These are phyloP conservation scores for Corythoichthys intestinalis DNA, from an alignment of 2,113 vertebrate species.

Conservation along the genomic window DNA sequence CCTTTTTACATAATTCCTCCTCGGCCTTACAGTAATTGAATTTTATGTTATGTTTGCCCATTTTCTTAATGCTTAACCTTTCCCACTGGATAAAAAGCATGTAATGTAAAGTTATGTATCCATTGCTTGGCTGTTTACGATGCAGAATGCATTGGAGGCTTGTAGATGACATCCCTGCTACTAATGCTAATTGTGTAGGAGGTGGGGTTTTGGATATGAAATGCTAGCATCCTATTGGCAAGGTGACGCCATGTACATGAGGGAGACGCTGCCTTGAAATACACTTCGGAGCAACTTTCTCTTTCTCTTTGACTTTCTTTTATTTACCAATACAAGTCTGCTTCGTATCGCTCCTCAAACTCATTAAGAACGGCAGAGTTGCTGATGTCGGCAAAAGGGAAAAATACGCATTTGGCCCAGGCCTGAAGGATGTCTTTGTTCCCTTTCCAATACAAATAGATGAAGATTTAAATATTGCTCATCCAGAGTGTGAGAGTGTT, in stretches of 20 bases:
- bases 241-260: constrained; percentile 45
- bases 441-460: constrained; percentile 76
- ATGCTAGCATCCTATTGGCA: constrained; percentile 39
- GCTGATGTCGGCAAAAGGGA: constrained; percentile 71
- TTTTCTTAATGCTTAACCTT: constrained; percentile 11
- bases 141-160: constrained; percentile 39
- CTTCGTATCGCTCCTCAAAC: constrained; percentile 51
- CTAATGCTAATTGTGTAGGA: constrained; percentile 46
- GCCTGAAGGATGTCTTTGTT: constrained; percentile 75
- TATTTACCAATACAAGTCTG: constrained; percentile 46
- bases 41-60: neutral
- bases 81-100: constrained; percentile 14
- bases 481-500: constrained; percentile 44
- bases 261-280: constrained; percentile 11
- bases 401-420: constrained; percentile 67
- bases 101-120: neutral
- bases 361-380: constrained; percentile 73
- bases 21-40: neutral
- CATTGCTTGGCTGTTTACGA: constrained; percentile 35
- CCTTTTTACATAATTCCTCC: neutral
- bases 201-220: constrained; percentile 51
- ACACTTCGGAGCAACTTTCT: constrained; percentile 44
- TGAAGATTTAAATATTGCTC: constrained; percentile 70
- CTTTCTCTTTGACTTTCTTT: constrained; percentile 28
- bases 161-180: constrained; percentile 49